Percentiles rank a stretch among this genome's conserved stretches.
Conservation (phyloP, 2,113 vertebrate genomes). For the Scomber scombrus region DNA sequence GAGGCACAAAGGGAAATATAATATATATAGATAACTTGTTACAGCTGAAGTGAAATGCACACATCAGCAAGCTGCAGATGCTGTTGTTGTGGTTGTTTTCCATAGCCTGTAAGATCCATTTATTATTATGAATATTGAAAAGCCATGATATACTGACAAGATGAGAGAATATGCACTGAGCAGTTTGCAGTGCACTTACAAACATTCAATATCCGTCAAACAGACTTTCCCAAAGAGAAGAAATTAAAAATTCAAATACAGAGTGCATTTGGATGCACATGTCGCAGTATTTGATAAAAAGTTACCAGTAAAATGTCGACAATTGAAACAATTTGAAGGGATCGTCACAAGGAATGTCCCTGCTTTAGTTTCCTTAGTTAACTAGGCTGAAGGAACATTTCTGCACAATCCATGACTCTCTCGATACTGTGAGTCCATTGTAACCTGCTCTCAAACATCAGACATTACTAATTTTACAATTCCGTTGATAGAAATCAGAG, state of each 20-base stretch:
- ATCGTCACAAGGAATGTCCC: too few relatives aligned
- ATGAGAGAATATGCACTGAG: neutral
- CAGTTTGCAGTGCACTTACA: neutral
- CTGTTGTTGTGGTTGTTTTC: slow-evolving; percentile 8
- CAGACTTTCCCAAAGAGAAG: slow-evolving; percentile 32
- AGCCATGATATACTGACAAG: neutral
- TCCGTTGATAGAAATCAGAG: too few relatives aligned
- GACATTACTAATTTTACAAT: too few relatives aligned
- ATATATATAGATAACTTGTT: neutral
- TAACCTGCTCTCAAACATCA: too few relatives aligned
- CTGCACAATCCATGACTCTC: too few relatives aligned
- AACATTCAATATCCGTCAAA: slow-evolving; percentile 8
- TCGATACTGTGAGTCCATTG: too few relatives aligned
- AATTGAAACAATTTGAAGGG: too few relatives aligned
- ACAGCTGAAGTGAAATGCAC: neutral
- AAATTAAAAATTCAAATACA: slow-evolving; percentile 2
- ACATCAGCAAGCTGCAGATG: neutral
- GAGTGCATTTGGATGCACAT: neutral
- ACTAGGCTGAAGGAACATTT: too few relatives aligned
- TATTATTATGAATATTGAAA: slow-evolving; percentile 7
- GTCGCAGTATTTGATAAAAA: neutral
- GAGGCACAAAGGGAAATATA: slow-evolving; percentile 33
- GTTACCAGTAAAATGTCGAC: neutral
- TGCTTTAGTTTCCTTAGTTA: too few relatives aligned
- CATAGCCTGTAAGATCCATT: neutral